Evolutionary conservation across 2,797 vertebrate genomes (phyloP), one percentile per base, ranked within the genome.

Genomic region (Mormyrus proboscirostris): DNA sequence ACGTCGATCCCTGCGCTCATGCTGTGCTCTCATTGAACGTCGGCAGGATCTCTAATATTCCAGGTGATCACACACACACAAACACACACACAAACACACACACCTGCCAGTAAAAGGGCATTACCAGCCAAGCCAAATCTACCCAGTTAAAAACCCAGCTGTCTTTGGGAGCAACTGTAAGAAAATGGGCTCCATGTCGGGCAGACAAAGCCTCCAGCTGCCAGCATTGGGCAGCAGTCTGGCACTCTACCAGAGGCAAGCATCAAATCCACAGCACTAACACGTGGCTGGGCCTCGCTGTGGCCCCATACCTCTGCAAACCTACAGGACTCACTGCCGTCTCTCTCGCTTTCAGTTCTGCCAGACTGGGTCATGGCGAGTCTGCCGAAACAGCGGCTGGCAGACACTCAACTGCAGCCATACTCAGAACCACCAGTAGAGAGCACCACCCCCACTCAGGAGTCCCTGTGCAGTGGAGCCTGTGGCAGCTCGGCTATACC

Each of bases 1-100:
- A 95, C 91, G 89, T 88, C 25, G 25, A 65, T 14, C 14, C 29
- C 29, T 51, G 49, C 49, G n/a, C 47, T 51, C 44, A 53, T 2
- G 33, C 14, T 87, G 85, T n/a, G 33, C 16, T 87, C 53, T 38
- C 53, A 57, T 44, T 41, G 25, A 29, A 12, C 25, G 22, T 50
- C 16, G 6, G 25, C 6, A 44, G 16, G 38, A 9, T 47, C 38
- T 10, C 73, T 79, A 41, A 79, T n/a, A 79, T 79, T 38, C 25
- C 51, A 19, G 53, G 10, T 29, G 29, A 29, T 29, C 29, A 29
- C 73, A 76, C 69, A 29, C 62, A 38, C 29, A 16, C 33, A 29
- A 2, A 76, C 25, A 38, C 69, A 76, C 10, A n/a, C 38, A 49
- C 44, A 49, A 47, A 83, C n/a, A 25, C 41, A 49, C 41, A 82